Base-by-base conservation (phyloP, 2,797 vertebrate species). In the Adelosebastes latens region DNA sequence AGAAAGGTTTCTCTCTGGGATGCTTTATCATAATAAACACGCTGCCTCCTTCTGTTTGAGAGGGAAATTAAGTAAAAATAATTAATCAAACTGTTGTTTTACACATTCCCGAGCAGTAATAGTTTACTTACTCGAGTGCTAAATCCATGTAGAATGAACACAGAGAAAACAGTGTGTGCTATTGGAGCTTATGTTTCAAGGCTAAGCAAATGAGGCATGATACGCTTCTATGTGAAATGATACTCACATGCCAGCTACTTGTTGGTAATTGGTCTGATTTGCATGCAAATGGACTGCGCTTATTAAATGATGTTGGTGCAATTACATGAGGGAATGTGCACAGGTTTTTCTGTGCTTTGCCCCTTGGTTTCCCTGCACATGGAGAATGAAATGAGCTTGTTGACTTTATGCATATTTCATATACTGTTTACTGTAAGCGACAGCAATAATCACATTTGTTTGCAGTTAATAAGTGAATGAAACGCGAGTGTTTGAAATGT, bases 251-350 rank as follows among this genome's bases (percentile, higher is more conserved):
- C 83, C 85, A 84, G 88, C 88, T 85, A 87, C 86, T 92, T 88
- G 77, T 88, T 90, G 83, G 84, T 92, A 92, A 92, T 91, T 88
- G 90, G 86, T 81, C 72, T 89, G 86, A 94, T 93, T 93, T 92
- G 90, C 88, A 94, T 94, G 84, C 87, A 91, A 93, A 94, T 92
- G 76, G 87, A 18, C 64, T 84, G 64, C 8, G 39, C 80, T 88
- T 90, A 90, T 92, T 91, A 90, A 93, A 88, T 79, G 78, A 87
- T 90, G 88, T 81, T 78, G 79, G 65, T 89, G 36, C 74, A 87
- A 79, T 82, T 84, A 86, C 34, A 77, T 11, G 36, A 81, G 69
- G 72, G 72, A 27, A 66, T 85, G 73, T 56, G 78, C 64, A 27
- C 42, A 22, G 27, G 10, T 59, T 72, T 29, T 53, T 24, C 36